Evolutionary conservation across 1,140 invertebrate species (phyloP).

Genomic region (Nixonia krombeini): DNA sequence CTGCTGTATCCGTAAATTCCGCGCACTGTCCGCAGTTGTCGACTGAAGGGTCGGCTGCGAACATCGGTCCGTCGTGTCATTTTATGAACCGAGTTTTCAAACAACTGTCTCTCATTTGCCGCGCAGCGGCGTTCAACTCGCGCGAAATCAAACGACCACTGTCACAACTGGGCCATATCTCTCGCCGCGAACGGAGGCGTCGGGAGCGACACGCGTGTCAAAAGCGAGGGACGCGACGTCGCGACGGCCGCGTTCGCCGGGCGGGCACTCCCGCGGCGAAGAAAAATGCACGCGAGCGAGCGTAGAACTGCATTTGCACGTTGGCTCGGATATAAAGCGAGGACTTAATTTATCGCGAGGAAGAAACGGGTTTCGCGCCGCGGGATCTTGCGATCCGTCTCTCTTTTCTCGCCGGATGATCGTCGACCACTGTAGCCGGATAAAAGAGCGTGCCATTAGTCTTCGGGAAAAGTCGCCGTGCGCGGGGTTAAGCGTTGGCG

Average conservation of each 20-base stretch:
- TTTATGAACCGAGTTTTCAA: too few species aligned
- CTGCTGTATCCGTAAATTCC: too few species aligned
- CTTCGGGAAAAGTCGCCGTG: constrained; percentile 33
- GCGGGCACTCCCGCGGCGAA: constrained; percentile 30
- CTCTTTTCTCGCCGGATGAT: constrained; percentile 18
- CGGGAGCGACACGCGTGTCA: background rate
- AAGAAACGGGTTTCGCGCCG: constrained; percentile 23
- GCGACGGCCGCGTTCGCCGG: constrained; percentile 9
- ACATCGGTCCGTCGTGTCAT: too few species aligned
- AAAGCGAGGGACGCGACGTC: constrained; percentile 8
- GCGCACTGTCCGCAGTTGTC: too few species aligned
- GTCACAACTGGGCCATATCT: background rate
- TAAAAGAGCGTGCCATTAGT: constrained; percentile 34
- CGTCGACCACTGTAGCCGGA: constrained; percentile 20
- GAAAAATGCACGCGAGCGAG: constrained; percentile 44
- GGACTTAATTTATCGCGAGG: constrained; percentile 52
- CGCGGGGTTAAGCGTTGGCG: constrained; percentile 15
- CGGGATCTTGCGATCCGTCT: constrained; percentile 22
- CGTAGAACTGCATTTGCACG: constrained; percentile 35
- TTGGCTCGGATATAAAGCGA: constrained; percentile 49
- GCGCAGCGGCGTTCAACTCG: too few species aligned
- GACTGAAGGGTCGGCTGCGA: too few species aligned
- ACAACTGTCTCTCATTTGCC: too few species aligned
- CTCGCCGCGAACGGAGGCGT: background rate
- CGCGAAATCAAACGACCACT: too few species aligned